Evolutionary conservation across 2,888 invertebrate genomes (phyloP), one percentile per base, ranked within the genome.

Genomic region (Hartigia nigra): DNA sequence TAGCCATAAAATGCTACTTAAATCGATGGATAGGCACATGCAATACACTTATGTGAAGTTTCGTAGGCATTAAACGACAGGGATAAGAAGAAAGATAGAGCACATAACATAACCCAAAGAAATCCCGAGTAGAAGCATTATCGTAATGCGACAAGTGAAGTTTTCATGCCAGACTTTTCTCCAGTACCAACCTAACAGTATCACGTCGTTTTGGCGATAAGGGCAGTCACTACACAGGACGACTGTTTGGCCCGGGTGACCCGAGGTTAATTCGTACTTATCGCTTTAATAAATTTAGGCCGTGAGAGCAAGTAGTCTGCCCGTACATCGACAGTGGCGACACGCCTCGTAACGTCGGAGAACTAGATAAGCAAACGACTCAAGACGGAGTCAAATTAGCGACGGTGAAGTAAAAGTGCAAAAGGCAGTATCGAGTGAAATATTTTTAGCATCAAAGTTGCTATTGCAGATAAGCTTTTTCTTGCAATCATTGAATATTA

Each of bases 201-300:
- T 74, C 69, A 74, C 34, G 69, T 75, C 75, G 69, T 35, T 31
- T 55, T 55, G 55, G 55, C 55, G 55, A 55, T 55, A 55, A 55
- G 23, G 55, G 55, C 55, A 55, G 55, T 9, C 23, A 55, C 55
- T 55, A 55, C 55, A 55, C 55, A 55, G 55, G 23, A 55, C 55
- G 23, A 78, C 69, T 37, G 74, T 75, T 78, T 74, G 70, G 69
- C 12, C 74, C 69, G 75, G 74, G 70, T 78, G 78, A 75, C 78
- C 78, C n/a, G 36, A 69, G 78, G 78, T 78, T 78, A 78, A 78
- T 78, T 75, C 34, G 69, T 32, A 74, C 74, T 78, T 74, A 78
- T 74, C 74, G 75, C 75, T 36, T 75, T 69, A 34, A 77, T 77
- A 77, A 77, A 77, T 77, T 69, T 34, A 72, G 55, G 55, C 35